Conservation (phyloP, 2,888 invertebrate genomes). For the Eulithis prunata region DNA sequence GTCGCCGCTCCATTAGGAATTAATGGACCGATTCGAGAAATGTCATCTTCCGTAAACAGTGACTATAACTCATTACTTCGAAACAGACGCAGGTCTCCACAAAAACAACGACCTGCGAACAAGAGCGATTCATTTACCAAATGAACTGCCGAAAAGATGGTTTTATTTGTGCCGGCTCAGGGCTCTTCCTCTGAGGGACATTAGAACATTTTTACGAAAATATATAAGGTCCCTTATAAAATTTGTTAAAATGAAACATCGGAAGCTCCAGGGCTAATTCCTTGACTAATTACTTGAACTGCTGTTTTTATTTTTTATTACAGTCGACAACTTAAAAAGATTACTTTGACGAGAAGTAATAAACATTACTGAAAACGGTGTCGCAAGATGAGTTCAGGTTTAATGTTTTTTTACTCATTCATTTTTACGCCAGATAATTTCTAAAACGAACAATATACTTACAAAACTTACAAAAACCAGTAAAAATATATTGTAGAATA, state of each 20-base stretch:
- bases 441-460: no score
- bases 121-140: slow-evolving; percentile 68
- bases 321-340: slow-evolving; percentile 27
- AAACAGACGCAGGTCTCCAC: slow-evolving; percentile 44
- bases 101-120: slow-evolving; percentile 62
- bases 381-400: not conserved
- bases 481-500: no score
- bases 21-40: slow-evolving; percentile 81
- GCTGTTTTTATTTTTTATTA: slow-evolving; percentile 27
- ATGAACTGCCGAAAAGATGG: slow-evolving; percentile 66
- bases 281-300: slow-evolving; percentile 29
- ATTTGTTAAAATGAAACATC: slow-evolving; percentile 43
- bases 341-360: slow-evolving; percentile 26
- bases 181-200: slow-evolving; percentile 38
- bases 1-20: slow-evolving; percentile 80
- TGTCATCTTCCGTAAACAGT: slow-evolving; percentile 81
- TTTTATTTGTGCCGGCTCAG: slow-evolving; percentile 51
- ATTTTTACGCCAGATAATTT: no score
- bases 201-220: slow-evolving; percentile 46
- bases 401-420: no score
- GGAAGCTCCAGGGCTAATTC: slow-evolving; percentile 35
- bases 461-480: no score
- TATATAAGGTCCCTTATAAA: slow-evolving; percentile 47
- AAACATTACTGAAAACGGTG: slow-evolving; percentile 6
- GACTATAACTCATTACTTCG: slow-evolving; percentile 69